Base-by-base conservation (phyloP, 1,140 invertebrate genomes). In the Agrypnia vestita region DNA sequence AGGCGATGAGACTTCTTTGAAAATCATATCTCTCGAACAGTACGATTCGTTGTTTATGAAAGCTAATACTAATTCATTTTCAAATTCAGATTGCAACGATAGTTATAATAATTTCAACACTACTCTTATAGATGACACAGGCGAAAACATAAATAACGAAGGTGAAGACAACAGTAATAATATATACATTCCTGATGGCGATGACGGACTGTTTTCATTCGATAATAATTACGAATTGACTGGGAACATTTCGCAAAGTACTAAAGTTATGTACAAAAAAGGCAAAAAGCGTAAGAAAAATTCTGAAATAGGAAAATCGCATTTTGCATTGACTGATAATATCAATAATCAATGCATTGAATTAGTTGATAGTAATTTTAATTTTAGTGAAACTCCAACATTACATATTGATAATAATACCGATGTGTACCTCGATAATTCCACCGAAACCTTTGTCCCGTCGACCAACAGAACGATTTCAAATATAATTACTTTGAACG, bases 1-100 rank as follows among this genome's bases (percentile, higher is more conserved):
- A 0, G 78, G 75, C 6, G 75, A 82, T 51, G 78, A 79, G 25
- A 80, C 64, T 53, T 76, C 81, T n/a, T 17, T 82, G 35, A 76
- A 82, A 56, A 64, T 77, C 15, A 79, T 82, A 17, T 79, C 81
- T 12, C 69, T 80, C 4, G 78, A 82, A 19, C 72, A 82, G 43
- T 72, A 71, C 13, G 78, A 79, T 12, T 72, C 72, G 4, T 47
- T 80, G 12, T 62, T 77, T 61, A 47, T 47, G 46, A 82, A 82
- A 82, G 69, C 71, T 15, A 56, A 55, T 25, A 56, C 71, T 0
- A 74, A 56, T 17, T 74, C 21, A 10, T 74, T 74, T 17, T 56
- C 71, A 17, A 69, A 73, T 46, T 53, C 43, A 49, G 53, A 72
- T 43, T 71, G 46, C 12, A 76, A 77, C 17, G 53, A 80, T 15